Evolutionary conservation across 2,797 vertebrate species (phyloP).

Genomic region (Lemur catta): DNA sequence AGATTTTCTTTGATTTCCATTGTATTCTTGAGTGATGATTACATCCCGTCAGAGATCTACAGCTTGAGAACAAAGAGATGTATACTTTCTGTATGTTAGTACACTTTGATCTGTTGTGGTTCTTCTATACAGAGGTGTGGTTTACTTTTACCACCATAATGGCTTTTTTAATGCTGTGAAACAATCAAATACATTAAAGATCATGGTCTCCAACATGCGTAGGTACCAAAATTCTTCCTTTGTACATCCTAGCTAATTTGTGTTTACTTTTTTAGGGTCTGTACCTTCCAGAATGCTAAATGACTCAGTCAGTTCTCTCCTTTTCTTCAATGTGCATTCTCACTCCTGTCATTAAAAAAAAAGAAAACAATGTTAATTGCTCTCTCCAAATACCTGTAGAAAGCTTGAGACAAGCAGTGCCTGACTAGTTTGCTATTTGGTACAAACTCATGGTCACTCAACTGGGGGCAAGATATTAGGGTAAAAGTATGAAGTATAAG

Average conservation of each 20-base stretch:
- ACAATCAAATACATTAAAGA: constrained; percentile 13
- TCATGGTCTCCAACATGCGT: background rate
- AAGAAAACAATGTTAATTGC: background rate
- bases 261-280: background rate
- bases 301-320: background rate
- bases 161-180: background rate
- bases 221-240: background rate
- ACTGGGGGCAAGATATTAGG: background rate
- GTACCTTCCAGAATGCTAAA: background rate
- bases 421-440: background rate
- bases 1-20: constrained; percentile 4
- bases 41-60: background rate
- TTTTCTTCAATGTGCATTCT: constrained; percentile 23
- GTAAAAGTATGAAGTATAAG: background rate
- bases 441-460: background rate
- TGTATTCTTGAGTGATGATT: background rate
- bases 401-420: background rate
- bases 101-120: background rate
- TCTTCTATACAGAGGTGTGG: background rate
- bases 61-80: background rate
- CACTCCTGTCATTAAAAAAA: background rate
- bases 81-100: background rate
- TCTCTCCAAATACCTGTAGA: background rate
- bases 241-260: background rate
- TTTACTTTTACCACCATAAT: background rate